Evolutionary conservation across 2,113 vertebrate species (phyloP).

Genomic region (Poecile atricapillus): DNA sequence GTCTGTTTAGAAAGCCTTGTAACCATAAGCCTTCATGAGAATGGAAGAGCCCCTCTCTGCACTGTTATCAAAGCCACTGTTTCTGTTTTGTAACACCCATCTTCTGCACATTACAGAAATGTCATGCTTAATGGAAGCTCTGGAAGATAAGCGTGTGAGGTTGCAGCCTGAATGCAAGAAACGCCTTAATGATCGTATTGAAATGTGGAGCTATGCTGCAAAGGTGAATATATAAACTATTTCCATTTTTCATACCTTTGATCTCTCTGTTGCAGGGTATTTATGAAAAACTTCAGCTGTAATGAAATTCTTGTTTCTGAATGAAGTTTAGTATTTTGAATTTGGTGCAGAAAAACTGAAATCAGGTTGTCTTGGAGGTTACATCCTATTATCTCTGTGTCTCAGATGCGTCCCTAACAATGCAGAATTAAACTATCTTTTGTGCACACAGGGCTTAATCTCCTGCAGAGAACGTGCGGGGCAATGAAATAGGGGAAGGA

Average conservation of each 20-base stretch:
- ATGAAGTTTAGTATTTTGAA: neutral
- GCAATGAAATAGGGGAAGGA: neutral
- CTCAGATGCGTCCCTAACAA: neutral
- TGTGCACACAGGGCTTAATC: neutral
- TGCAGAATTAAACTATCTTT: neutral
- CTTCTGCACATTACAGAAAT: slow-evolving; percentile 79
- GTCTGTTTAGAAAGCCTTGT: neutral
- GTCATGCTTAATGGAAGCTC: slow-evolving; percentile 96
- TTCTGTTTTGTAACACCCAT: neutral
- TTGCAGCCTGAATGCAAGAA: slow-evolving; percentile 98
- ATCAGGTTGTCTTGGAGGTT: neutral
- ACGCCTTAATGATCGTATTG: slow-evolving; percentile 93
- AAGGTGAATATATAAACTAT: slow-evolving; percentile 75
- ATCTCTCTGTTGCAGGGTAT: neutral
- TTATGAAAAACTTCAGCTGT: neutral
- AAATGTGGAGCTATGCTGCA: slow-evolving; percentile 98
- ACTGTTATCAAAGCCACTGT: neutral
- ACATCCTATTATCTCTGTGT: neutral
- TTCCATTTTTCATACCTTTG: neutral
- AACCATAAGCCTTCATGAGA: neutral
- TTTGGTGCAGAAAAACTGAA: neutral
- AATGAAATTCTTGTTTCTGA: neutral
- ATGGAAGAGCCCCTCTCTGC: neutral
- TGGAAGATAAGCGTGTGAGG: slow-evolving; percentile 94
- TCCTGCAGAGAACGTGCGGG: neutral